Base-by-base conservation (phyloP, 2,888 invertebrate species). In the Leptinotarsa tumamoca region DNA sequence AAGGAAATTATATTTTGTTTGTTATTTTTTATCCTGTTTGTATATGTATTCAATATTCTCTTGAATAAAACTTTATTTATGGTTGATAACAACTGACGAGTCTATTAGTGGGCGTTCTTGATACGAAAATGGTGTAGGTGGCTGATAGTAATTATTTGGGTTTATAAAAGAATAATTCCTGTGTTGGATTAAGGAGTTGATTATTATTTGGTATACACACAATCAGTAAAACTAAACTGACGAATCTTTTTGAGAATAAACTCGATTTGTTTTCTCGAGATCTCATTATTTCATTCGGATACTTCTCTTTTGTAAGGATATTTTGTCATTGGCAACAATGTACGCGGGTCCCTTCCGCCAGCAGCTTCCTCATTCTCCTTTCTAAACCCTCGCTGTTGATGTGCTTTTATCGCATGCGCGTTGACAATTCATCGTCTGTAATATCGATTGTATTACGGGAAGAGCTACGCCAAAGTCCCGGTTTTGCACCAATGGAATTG, bases 401-500 rank as follows among this genome's bases (percentile, higher is more conserved):
- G 17, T 13, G 2, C 27, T 63, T 63, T 33, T 63, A 43, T 43
- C 63, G 43, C 63, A 63, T 63, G 63, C 63, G 63, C 63, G 18
- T 27, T 63, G 63, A 33, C 33, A n/a, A n/a, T 21, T 23, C 23
- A 4, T 3, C 58, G 23, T 58, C 13, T 23, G 63, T 63, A 33
- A 63, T 63, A 63, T 63, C 63, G 63, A 63, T 63, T n/a, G n/a
- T 18, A 18, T 63, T 63, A 63, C 14, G 33, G 33, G n/a, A 18
- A 63, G 4, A 15, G 63, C 33, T 63, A 43, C 63, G 63, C 70
- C 33, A 50, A 56, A 21, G 58, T 5, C 17, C 70, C 50, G 70
- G 70, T 70, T 70, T 70, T 70, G 70, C 61, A 50, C 70, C 70
- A 33, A 58, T 58, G 58, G 4, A 69, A 69, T 69, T 54, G 68